Base-by-base conservation (phyloP, 53 echinoderm and acorn worm genomes). In the Holothuria scabra region DNA sequence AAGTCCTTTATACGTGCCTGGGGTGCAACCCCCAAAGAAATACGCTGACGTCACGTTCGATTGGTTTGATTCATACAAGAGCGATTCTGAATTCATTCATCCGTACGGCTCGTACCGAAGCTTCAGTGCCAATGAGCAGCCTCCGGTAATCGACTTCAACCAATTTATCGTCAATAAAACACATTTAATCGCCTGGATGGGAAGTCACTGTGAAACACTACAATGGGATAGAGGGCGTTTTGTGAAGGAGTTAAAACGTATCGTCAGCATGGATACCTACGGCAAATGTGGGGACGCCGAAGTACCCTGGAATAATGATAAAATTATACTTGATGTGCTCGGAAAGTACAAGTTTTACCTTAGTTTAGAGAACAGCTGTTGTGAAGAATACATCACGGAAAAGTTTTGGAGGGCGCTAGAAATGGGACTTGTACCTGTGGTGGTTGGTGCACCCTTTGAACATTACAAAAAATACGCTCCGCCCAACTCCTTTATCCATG, bases 341-440 rank as follows among this genome's bases (percentile, higher is more conserved):
- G 60, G 80, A 4, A 63, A 61, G 28, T 81, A 81, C 44, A 81
- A 81, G 28, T 81, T 81, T 63, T 35, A 63, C 46, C 28, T 81
- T 19, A 64, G 62, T 41, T 63, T 81, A 64, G 82, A 81, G 46
- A 81, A 81, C 46, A 81, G 82, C 41, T 81, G 82, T 41, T 81
- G 82, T 23, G 60, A 63, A 22, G 63, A 81, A 25, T 81, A 81
- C 28, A 59, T 81, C 37, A 81, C 82, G 13, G 82, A 81, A 64
- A 81, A 81, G 61, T 62, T 81, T 64, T 81, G 82, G 82, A 61
- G 64, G 9, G 82, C 82, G 9, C 28, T 81, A 23, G 82, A 81
- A 23, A 28, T 57, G 61, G 31, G 59, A 2, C 5, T 59, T 10
- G 80, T 80, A 6, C 80, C 80, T 11, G 34, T 80, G 20, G 80